Evolutionary conservation across 64 coral and sea anemone species (phyloP), one percentile per base, ranked within the genome.

Genomic region (Platygyra sinensis): DNA sequence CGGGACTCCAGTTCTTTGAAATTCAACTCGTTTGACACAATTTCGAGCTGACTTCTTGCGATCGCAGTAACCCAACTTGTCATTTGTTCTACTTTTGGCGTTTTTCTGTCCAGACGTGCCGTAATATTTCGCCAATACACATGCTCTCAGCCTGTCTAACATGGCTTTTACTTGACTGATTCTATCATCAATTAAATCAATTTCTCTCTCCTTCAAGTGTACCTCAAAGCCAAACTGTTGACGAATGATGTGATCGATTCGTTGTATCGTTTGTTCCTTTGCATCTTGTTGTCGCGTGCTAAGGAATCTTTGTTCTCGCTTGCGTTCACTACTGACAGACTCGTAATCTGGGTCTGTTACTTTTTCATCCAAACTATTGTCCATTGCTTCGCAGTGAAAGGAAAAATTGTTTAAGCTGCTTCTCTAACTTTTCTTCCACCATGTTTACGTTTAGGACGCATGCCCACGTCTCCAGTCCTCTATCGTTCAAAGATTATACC

Each of bases 71-170:
- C 61, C 78, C 52, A 27, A 27, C 59, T 36, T 85, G 19, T 2
- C 62, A 51, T 69, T 29, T 25, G 20, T 49, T 24, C 39, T 36
- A 71, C 81, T 62, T 85, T 39, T 85, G 32, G 7, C 42, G 5
- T 5, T 8, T 46, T 46, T 46, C 42, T 49, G 36, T 11, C 85
- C 86, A 2, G 90, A 90, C 3, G 93, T 87, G 19, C 97, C 97
- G 89, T 99, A 99, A n/a, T 99, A 99, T 52, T 90, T 95, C 24
- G 97, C 97, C 29, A 99, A 75, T 59, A 99, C 87, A 64, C 97
- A 99, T 61, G 97, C 94, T 74, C 97, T 76, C 20, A 99, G 88
- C 73, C 94, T 89, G 80, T 99, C 97, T 78, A 99, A 60, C 76
- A 86, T 89, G 33, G 86, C 78, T 36, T 83, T 95, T 8, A 82